phyloP scores from a whole-genome alignment of 1,140 invertebrate genomes.

The Archivesica marissinica region DNA sequence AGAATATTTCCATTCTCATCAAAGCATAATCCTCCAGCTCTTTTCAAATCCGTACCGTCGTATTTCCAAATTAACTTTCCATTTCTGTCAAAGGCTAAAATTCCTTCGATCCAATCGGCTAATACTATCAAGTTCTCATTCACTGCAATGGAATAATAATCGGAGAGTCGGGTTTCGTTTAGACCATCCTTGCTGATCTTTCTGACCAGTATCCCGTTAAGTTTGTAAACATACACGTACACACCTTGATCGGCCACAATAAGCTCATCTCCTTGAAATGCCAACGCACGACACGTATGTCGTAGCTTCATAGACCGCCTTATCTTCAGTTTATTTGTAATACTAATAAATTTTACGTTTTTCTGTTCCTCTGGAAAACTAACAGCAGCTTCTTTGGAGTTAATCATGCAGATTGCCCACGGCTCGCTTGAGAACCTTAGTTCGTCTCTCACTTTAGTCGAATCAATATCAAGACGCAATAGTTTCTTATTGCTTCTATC shows the following conservation, averaged over 20 bases:
- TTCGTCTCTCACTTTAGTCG: not conserved
- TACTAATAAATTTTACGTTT: not conserved
- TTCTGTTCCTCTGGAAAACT: slow-evolving; percentile 8
- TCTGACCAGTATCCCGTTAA: not conserved
- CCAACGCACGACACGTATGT: slow-evolving; percentile 11
- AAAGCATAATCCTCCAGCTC: slow-evolving; percentile 5
- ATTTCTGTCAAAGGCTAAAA: not conserved
- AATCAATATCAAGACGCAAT: not conserved
- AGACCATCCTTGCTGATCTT: not conserved
- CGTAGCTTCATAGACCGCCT: not conserved
- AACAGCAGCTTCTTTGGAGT: not conserved
- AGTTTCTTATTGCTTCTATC: not conserved
- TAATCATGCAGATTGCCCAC: not conserved
- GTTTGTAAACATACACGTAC: not conserved
- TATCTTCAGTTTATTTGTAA: not conserved
- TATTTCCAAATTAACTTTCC: slow-evolving; percentile 6
- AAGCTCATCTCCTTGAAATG: not conserved
- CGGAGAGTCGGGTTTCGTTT: not conserved
- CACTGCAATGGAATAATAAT: not conserved
- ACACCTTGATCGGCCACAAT: slow-evolving; percentile 10
- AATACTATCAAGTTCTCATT: not conserved
- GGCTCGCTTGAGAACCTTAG: not conserved
- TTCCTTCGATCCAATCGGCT: not conserved
- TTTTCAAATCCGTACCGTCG: not conserved
- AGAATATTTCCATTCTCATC: not conserved